Base-by-base conservation (phyloP, 2,113 vertebrate genomes). In the Antidorcas marsupialis region DNA sequence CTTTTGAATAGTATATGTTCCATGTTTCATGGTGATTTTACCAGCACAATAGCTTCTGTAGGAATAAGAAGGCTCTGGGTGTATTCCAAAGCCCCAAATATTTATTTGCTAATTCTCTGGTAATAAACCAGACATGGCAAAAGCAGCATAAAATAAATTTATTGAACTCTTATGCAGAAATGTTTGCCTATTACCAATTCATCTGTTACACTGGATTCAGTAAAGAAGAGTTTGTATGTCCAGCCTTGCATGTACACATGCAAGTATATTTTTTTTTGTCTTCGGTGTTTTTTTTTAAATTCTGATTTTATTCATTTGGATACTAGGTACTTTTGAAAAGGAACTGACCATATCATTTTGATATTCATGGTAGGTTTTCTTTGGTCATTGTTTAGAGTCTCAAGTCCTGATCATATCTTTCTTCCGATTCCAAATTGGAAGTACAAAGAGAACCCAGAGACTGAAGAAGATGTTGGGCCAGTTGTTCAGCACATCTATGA, bases 381-480 rank as follows among this genome's bases (percentile, higher is more conserved):
- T 96, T 98, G 89, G 50, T 96, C 36, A 13, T 87, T 97, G 53
- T 98, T 93, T 98, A 99, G 99, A 23, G 99, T 99, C 2, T 99
- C 99, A 0, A 99, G 99, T 64, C 99, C 99, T 50, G 99, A 99
- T 97, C 99, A 99, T 97, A 98, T 99, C 82, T 99, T 99, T 97
- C 99, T 99, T 74, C 99, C 99, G 14, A 99, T 99, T 88, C 98
- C 99, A 83, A 99, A 99, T 62, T 99, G 99, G 99, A 99, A 99
- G 92, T 98, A 99, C 0, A 99, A 99, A 97, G 99, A 99, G 25
- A 99, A 98, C 76, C 99, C 99, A 0, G 98, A 99, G 95, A 98
- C 98, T 0, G 99, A 99, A 97, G 99, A 99, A 28, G 99, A 99
- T 36, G 99, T 99, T n/a, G 99, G 99, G 4, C 99, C 99, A 4